A percentile compares a stretch with the other conserved stretches of the same genome.
These are phyloP conservation scores for Tuberolachnus salignus DNA, from an alignment of 2,888 invertebrate genomes.

Conservation along the genomic window DNA sequence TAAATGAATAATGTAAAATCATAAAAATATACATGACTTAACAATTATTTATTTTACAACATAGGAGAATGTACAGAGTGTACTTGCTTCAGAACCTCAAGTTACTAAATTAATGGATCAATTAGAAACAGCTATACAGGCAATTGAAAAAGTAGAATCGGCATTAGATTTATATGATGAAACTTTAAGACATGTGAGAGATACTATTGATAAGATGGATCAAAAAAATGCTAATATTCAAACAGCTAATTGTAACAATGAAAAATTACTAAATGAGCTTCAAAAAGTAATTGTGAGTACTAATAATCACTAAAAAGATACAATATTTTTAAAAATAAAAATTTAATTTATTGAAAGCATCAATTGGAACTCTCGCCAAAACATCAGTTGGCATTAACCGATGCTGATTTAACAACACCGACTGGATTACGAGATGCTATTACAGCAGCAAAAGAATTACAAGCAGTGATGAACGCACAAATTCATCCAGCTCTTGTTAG, in stretches of 20 bases:
- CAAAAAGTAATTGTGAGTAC: slow-evolving; percentile 76
- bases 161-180: slow-evolving; percentile 81
- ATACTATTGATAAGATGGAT: slow-evolving; percentile 89
- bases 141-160: slow-evolving; percentile 75
- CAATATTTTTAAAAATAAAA: slow-evolving; percentile 21
- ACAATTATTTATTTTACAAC: slow-evolving; percentile 48
- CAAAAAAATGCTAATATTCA: slow-evolving; percentile 87
- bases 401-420: slow-evolving; percentile 74
- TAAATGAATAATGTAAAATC: too few relatives aligned
- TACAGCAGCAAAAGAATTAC: slow-evolving; percentile 74
- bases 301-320: not conserved
- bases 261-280: slow-evolving; percentile 77
- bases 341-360: slow-evolving; percentile 63
- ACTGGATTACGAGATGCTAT: slow-evolving; percentile 71
- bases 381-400: slow-evolving; percentile 72
- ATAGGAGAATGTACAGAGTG: slow-evolving; percentile 88
- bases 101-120: slow-evolving; percentile 71
- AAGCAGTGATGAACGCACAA: slow-evolving; percentile 75
- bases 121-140: slow-evolving; percentile 77
- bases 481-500: slow-evolving; percentile 70
- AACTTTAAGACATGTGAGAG: slow-evolving; percentile 80
- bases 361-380: slow-evolving; percentile 74
- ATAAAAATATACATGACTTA: not conserved
- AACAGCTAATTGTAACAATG: slow-evolving; percentile 84
- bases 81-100: slow-evolving; percentile 84